A percentile compares a stretch with the other conserved stretches of the same genome.
These are phyloP conservation scores for Calidris pugnax DNA, from an alignment of 2,113 vertebrate genomes.

Conservation along the genomic window DNA sequence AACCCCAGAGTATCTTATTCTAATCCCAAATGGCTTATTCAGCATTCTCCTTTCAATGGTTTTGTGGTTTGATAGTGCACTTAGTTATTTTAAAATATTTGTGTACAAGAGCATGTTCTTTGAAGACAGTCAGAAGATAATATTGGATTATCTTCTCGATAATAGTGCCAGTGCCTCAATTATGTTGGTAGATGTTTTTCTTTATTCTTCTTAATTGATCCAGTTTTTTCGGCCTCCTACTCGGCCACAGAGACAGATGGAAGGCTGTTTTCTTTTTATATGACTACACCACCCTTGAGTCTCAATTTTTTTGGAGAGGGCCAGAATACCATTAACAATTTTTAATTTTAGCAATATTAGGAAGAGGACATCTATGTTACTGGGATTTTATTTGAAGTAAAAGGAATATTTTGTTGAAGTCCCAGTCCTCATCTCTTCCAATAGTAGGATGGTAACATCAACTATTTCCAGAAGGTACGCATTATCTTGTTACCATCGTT, in stretches of 20 bases:
- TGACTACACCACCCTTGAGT: background rate
- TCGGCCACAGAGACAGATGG: background rate
- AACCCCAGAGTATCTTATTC: background rate
- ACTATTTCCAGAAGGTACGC: background rate
- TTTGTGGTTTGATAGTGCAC: background rate
- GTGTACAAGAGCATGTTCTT: background rate
- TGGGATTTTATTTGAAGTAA: background rate
- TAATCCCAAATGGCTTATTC: background rate
- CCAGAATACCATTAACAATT: background rate
- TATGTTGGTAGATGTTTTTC: background rate
- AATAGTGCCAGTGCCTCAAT: background rate
- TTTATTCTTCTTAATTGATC: slow-evolving; percentile 6
- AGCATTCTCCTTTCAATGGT: background rate
- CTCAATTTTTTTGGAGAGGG: background rate
- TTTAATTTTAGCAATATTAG: background rate
- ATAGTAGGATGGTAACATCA: background rate
- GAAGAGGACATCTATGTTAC: background rate
- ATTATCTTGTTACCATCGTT: background rate
- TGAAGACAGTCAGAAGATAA: background rate
- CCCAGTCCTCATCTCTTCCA: background rate
- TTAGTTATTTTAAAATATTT: slow-evolving; percentile 15
- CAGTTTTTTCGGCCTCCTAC: background rate
- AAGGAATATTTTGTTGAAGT: background rate
- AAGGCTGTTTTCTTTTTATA: background rate
- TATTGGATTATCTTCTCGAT: background rate